Base-by-base conservation (phyloP, 2,797 vertebrate species). In the Coreius guichenoti region DNA sequence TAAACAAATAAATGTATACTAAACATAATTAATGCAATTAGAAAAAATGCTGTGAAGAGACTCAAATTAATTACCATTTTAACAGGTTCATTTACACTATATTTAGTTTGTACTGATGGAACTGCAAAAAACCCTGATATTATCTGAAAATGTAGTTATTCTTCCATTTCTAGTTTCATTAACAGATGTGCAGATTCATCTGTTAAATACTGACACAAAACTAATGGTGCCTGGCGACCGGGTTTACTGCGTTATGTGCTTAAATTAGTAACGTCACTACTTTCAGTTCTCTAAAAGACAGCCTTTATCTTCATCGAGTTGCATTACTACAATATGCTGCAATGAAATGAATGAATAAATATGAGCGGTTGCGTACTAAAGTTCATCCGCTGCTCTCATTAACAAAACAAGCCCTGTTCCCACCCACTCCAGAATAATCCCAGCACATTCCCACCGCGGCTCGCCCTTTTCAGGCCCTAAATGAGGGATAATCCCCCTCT, bases 391-490 rank as follows among this genome's bases (percentile, higher is more conserved):
- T 63, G 58, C 58, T 11, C 58, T 61, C 58, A 9, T 61, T 26
- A 14, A 5, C 26, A 26, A 63, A 26, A 14, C 58, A 63, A 29
- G 58, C n/a, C 61, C 61, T 31, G 61, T 86, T 87, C 88, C 86
- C 88, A 84, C 39, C 49, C 86, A 70, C 76, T 81, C 76, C 58
- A 29, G 61, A 67, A 75, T 83, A 86, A 89, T 81, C 19, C 83
- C 90, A 88, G 70, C 74, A 90, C 86, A 87, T 92, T 93, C 89
- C 81, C 89, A 89, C 88, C 86, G 26, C 1, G n/a, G 77, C 90
- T 84, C 73, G 43, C 91, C 63, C 81, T 61, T 45, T 54, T 74
- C 58, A 49, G 17, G 36, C 13, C 39, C 83, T 80, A 89, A 86
- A 13, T 58, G 91, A 77, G 31, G 88, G 87, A 88, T 92, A 87